These are phyloP conservation scores for Pristionchus arcanus DNA, from an alignment of 2,888 invertebrate genomes.

Conservation along the genomic window DNA sequence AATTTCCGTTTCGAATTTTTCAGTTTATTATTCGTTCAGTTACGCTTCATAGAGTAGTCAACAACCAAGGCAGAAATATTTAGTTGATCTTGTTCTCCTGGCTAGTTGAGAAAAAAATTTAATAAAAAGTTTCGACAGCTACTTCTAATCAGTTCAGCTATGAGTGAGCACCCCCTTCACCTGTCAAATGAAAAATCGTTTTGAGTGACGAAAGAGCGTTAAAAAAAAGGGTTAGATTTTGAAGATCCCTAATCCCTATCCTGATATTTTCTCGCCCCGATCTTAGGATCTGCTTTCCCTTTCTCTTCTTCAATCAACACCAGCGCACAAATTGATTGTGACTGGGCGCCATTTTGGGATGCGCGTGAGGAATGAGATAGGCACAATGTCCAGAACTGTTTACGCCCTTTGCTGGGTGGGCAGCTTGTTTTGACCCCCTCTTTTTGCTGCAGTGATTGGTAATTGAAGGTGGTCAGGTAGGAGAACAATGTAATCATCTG, in stretches of 20 bases:
- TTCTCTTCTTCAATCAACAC: slow-evolving; percentile 27
- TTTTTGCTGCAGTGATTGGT: background rate
- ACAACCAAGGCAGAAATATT: background rate
- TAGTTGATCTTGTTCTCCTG: too few relatives aligned
- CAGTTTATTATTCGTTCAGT: background rate
- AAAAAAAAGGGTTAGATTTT: too few relatives aligned
- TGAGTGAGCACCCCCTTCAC: too few relatives aligned
- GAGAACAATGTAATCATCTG: background rate
- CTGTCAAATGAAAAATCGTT: too few relatives aligned
- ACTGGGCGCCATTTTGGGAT: background rate
- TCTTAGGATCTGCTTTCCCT: background rate
- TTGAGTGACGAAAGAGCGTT: too few relatives aligned
- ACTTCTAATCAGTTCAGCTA: too few relatives aligned
- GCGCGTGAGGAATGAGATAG: background rate
- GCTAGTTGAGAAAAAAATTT: too few relatives aligned
- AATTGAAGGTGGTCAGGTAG: background rate
- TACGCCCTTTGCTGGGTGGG: background rate
- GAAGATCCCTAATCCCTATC: too few relatives aligned
- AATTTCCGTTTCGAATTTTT: background rate
- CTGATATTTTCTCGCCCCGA: background rate
- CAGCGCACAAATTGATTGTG: slow-evolving; percentile 7
- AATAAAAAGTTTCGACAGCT: too few relatives aligned
- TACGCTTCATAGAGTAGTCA: background rate
- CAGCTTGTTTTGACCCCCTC: background rate
- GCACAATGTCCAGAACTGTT: background rate